Percentiles rank a stretch among this genome's conserved stretches.
These are phyloP conservation scores for Cheirogaleus major DNA, from an alignment of 2,797 vertebrate genomes.

Conservation along the genomic window DNA sequence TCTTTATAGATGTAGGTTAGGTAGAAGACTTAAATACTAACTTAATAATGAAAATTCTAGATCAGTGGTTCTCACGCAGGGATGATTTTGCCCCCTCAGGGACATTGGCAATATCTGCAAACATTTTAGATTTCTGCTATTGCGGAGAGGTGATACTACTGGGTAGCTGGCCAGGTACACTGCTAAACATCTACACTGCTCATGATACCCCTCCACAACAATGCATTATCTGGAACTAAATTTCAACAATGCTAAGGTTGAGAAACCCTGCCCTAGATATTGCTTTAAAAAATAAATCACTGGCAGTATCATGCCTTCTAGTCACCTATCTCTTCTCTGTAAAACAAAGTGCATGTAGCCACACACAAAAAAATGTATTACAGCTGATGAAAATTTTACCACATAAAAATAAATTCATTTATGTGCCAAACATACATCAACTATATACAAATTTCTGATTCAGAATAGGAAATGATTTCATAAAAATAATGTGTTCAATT, in stretches of 20 bases:
- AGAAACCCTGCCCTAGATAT: neutral
- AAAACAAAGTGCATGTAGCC: neutral
- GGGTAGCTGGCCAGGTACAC: neutral
- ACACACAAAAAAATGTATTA: neutral
- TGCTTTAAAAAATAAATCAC: neutral
- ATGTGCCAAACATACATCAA: neutral
- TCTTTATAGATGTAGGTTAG: neutral
- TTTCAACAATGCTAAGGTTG: neutral
- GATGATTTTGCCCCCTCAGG: neutral
- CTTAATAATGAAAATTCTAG: neutral
- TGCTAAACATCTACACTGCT: neutral
- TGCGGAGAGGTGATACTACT: neutral
- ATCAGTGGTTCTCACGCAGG: neutral
- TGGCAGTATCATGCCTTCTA: neutral
- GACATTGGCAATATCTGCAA: neutral
- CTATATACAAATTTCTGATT: neutral
- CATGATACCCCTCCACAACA: neutral
- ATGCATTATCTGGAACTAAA: neutral
- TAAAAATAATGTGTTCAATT: neutral
- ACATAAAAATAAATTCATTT: neutral
- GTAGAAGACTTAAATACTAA: neutral
- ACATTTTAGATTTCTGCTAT: neutral
- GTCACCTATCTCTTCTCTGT: neutral
- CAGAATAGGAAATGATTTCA: slow-evolving; percentile 14
- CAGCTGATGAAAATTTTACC: neutral